Base-by-base conservation (phyloP, 2,888 invertebrate genomes). In the Willowsia nigromaculata region DNA sequence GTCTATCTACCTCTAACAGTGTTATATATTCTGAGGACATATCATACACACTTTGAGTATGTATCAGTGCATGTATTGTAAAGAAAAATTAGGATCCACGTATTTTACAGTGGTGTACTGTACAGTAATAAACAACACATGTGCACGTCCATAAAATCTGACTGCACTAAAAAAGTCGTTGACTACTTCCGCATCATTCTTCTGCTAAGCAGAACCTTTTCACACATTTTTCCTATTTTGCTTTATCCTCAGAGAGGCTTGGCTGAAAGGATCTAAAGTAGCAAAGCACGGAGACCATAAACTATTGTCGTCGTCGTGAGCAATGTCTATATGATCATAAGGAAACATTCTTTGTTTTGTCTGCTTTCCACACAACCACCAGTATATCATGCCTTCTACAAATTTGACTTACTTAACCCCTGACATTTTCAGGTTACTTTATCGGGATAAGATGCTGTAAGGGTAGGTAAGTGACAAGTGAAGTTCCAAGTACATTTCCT, bases 391-490 rank as follows among this genome's bases (percentile, higher is more conserved):
- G 47, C 71, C 37, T 68, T 68, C 37, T 59, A 37, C 78, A 78
- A 85, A 78, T 85, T 85, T 56, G 78, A 65, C 74, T 78, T 78
- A 62, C 65, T 85, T 85, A 50, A 78, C 85, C 78, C 65, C 33
- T 78, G 78, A 85, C 85, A 78, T 85, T 85, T 85, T 18, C 71
- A 65, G 78, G 47, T 30, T 78, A 78, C 65, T 18, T 84, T 74
- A 50, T 68, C 40, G n/a, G 9, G 25, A 5, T 25, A 43, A 22
- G 47, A 47, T 40, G 43, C 15, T 25, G 68, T 25, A 74, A 74
- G 13, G 71, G 71, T 74, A 74, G 71, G 43, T 74, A 74, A 74
- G 71, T 74, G 71, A 74, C 71, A 74, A 43, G 25, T 74, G 11
- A 4, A 22, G 4, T 18, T 74, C 25, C 47, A 43, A 43, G 47